Evolutionary conservation across 2,797 vertebrate species (phyloP), one percentile per base, ranked within the genome.

Genomic region (Silurus aristotelis): DNA sequence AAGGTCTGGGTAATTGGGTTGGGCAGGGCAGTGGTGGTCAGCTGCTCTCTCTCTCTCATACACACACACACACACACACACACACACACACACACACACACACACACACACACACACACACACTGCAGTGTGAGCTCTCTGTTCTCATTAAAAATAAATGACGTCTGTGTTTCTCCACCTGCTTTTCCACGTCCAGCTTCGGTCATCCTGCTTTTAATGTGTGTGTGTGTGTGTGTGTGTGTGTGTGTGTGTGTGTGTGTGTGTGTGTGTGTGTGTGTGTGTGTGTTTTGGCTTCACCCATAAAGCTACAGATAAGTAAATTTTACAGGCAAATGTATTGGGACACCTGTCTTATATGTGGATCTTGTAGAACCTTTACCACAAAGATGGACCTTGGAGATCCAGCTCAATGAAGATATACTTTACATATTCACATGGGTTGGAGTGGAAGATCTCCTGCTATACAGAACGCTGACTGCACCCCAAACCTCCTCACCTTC

Each of bases 61-160:
- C 67, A 1, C 46, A 25, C 67, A 70, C 67, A 70, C 68, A 71
- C 68, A 71, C 70, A 72, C 68, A 70, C 82, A 83, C 88, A 92
- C 85, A 66, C 78, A 52, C 87, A 89, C 90, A 75, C 43, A 72
- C 70, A 58, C 17, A 60, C 73, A 58, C 25, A 76, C 52, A 58
- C 56, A 78, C 75, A 60, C 48, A 52, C 64, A 67, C 56, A 78
- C 56, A 60, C 81, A 83, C 88, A 92, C 85, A 80, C 63, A 68
- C 86, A 89, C 89, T 71, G 56, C 60, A 82, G 64, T 76, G 83
- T 83, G 85, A 88, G n/a, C 85, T 86, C 88, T 75, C 52, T 67
- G 48, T 76, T 82, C 85, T 90, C 88, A 93, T 94, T 90, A 93
- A 94, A 93, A 92, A 94, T 93, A 89, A 91, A 94, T 92, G 89